These are phyloP conservation scores for Atopsyche davidsoni DNA, from an alignment of 1,140 invertebrate species.

Conservation along the genomic window DNA sequence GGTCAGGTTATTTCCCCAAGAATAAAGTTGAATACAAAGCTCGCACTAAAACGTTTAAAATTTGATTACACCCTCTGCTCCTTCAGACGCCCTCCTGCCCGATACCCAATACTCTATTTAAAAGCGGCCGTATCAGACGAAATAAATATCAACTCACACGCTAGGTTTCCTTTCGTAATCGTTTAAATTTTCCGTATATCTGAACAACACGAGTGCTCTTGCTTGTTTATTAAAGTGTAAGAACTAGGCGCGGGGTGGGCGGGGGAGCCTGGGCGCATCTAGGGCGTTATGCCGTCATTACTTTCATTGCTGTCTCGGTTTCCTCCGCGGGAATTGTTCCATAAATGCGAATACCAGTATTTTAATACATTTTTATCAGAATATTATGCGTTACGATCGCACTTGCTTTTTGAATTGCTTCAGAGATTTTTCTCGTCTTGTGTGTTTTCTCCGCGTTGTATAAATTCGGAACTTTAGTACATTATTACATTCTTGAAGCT, in stretches of 20 bases:
- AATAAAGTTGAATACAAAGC: background rate
- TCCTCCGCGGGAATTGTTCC: conserved; percentile 10
- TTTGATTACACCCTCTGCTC: too few relatives aligned
- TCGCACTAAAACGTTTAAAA: background rate
- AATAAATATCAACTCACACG: too few relatives aligned
- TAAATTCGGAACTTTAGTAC: too few relatives aligned
- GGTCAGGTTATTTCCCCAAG: conserved; percentile 7
- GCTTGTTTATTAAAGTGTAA: too few relatives aligned
- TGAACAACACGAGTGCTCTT: too few relatives aligned
- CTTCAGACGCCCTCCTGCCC: too few relatives aligned
- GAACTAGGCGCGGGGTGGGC: too few relatives aligned
- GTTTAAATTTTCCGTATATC: too few relatives aligned
- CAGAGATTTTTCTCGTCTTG: conserved; percentile 5
- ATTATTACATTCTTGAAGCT: too few relatives aligned
- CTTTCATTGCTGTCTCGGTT: conserved; percentile 3
- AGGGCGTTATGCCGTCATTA: background rate
- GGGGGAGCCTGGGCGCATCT: background rate
- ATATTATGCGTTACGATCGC: conserved; percentile 22
- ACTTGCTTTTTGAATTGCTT: background rate
- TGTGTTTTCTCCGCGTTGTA: background rate
- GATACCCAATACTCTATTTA: too few relatives aligned
- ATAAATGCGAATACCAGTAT: conserved; percentile 17
- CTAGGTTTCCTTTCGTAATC: too few relatives aligned
- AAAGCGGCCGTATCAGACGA: too few relatives aligned
- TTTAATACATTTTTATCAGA: conserved; percentile 29